Evolutionary conservation across 2,797 vertebrate species (phyloP), one percentile per base, ranked within the genome.

Genomic region (Betta splendens): DNA sequence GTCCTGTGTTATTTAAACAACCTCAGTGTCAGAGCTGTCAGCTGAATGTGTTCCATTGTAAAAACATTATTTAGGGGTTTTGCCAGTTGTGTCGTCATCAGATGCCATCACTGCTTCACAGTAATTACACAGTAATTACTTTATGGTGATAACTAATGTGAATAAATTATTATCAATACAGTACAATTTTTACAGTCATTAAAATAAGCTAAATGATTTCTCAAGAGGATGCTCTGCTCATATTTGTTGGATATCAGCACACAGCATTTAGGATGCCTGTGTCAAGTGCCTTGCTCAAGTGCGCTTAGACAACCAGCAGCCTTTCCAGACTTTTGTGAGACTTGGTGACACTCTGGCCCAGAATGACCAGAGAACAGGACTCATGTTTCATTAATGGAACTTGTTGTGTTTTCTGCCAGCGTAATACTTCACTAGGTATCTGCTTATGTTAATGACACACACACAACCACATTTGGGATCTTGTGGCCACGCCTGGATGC

Each of bases 401-500:
- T 66, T 38, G 56, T 78, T 78, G 64, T 56, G 22, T 38, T 29
- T 44, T 48, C 20, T 38, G 25, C 15, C 25, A 45, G 13, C 22
- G 18, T 46, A 48, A 69, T 49, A 54, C 61, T 59, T 63, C 42
- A 70, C 31, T 56, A 36, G 15, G 13, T 68, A 28, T 70, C 45
- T 67, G 62, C 71, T 59, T 64, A 61, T 60, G 69, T 70, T 40
- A 50, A 56, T 60, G 63, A 63, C 25, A 31, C 40, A 40, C 55
- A 48, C 51, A 4, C 22, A 28, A 31, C 65, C 64, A 65, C 75
- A 28, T 67, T 21, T 56, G 79, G 79, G 79, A 86, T 77, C 64
- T 31, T 64, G 76, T 70, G 70, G 83, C 80, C 72, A 89, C 69
- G 90, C 88, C 84, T 88, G 85, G 85, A 68, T 78, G 84, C 81